Evolutionary conservation across 30 jellyfish, hydroid and myxozoan species (phyloP).

Genomic region (Pelagia noctiluca): DNA sequence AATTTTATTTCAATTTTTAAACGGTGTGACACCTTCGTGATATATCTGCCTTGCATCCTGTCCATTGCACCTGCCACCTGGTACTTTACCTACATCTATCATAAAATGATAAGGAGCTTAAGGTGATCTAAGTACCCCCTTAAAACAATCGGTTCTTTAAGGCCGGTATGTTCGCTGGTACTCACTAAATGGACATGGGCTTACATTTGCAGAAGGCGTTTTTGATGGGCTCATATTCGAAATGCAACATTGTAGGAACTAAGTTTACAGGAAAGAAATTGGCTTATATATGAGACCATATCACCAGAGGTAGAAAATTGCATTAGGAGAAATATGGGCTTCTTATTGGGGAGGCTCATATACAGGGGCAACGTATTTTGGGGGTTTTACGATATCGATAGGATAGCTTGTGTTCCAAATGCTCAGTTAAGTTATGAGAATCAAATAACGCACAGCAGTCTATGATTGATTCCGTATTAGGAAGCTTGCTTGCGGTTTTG

Average conservation of each 20-base stretch:
- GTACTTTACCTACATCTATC: constrained; percentile 9
- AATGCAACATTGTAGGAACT: constrained; percentile 6
- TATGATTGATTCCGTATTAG: constrained; percentile 10
- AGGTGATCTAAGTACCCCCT: too few relatives aligned
- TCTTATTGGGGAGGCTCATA: neutral
- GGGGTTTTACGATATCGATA: neutral
- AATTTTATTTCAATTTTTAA: too few relatives aligned
- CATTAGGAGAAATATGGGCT: constrained; percentile 6
- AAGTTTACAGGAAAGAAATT: constrained; percentile 27
- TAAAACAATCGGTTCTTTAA: constrained; percentile 17
- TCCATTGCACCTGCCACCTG: neutral
- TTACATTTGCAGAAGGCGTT: too few relatives aligned
- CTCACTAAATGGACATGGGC: too few relatives aligned
- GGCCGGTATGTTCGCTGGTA: constrained; percentile 26
- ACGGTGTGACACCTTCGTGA: too few relatives aligned
- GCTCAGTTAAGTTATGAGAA: too few relatives aligned
- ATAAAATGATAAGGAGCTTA: constrained; percentile 29
- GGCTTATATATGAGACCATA: too few relatives aligned
- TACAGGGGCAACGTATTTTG: constrained; percentile 4
- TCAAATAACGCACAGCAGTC: too few relatives aligned
- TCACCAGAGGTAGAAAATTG: too few relatives aligned
- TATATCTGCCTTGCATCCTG: constrained; percentile 7
- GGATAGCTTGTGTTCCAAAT: too few relatives aligned
- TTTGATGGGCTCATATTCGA: neutral
- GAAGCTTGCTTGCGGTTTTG: constrained; percentile 36